Evolutionary conservation across 37 sponge, comb jelly and placozoan species (phyloP).

Genomic region (Theonella swinhoei): DNA sequence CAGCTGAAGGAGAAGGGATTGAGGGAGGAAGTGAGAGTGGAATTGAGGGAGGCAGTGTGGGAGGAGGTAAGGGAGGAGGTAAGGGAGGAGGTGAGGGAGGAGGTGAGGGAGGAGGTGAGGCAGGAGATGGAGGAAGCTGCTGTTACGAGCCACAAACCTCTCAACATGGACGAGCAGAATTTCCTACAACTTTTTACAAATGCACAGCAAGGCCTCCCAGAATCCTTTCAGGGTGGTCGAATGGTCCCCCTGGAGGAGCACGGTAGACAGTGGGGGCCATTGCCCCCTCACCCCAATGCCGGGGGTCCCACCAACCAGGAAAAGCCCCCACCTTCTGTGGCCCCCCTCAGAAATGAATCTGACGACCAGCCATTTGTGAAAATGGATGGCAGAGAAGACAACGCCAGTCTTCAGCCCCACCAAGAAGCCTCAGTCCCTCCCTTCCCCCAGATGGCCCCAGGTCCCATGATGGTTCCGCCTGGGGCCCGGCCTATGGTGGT

Average conservation of each 20-base stretch:
- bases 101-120: background rate
- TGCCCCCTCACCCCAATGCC: background rate
- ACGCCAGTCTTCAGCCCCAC: background rate
- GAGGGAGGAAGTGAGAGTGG: background rate
- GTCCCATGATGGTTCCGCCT: background rate
- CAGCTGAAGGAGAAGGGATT: background rate
- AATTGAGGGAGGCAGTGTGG: conserved; percentile 7
- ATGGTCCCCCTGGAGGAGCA: background rate
- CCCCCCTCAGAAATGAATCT: background rate
- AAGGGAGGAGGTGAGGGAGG: conserved; percentile 22
- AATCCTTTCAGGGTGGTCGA: background rate
- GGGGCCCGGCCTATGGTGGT: background rate
- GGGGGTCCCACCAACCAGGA: background rate
- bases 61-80: conserved; percentile 5
- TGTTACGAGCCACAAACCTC: background rate
- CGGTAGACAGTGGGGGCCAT: background rate
- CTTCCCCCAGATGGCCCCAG: background rate
- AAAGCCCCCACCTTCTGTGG: background rate
- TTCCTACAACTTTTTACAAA: background rate
- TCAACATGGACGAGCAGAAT: background rate
- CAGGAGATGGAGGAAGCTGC: conserved; percentile 11
- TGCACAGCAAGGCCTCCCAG: background rate
- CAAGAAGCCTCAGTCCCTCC: background rate
- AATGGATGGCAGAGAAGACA: background rate
- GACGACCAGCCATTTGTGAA: background rate